A percentile compares a stretch with the other conserved stretches of the same genome.
These are phyloP conservation scores for Coccyzus lansbergi DNA, from an alignment of 2,797 vertebrate species.

Conservation along the genomic window DNA sequence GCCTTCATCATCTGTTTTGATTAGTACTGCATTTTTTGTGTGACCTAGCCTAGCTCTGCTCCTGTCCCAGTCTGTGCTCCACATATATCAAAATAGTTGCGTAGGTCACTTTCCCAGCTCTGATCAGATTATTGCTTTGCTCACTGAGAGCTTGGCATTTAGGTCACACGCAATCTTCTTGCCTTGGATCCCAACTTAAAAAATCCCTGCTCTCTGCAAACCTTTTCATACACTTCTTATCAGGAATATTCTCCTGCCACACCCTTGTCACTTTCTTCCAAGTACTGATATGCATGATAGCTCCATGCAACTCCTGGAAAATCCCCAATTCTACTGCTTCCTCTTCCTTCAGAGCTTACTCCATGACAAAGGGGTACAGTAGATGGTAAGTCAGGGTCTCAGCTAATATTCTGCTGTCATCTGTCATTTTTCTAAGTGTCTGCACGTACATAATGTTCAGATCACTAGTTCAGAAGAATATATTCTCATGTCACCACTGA, in stretches of 20 bases:
- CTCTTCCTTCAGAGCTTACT: neutral
- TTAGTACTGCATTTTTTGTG: neutral
- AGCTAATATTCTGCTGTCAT: neutral
- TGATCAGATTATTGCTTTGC: neutral
- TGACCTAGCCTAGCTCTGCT: neutral
- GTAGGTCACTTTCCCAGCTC: neutral
- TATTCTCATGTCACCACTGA: neutral
- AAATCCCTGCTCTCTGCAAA: neutral
- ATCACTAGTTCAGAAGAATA: neutral
- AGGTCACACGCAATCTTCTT: neutral
- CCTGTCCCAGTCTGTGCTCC: neutral
- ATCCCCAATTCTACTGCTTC: neutral
- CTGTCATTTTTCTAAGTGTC: neutral
- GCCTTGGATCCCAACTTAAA: neutral
- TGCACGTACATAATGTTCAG: neutral
- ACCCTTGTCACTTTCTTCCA: neutral
- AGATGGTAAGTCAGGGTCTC: neutral
- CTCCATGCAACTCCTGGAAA: neutral
- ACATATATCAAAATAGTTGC: neutral
- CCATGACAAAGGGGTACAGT: neutral
- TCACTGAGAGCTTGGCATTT: neutral
- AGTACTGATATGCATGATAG: neutral
- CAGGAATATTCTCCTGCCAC: neutral
- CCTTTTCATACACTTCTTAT: rapidly evolving
- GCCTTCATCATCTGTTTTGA: neutral